These are phyloP conservation scores for Actinopyga echinites DNA, from an alignment of 53 echinoderm and acorn worm genomes.

Conservation along the genomic window DNA sequence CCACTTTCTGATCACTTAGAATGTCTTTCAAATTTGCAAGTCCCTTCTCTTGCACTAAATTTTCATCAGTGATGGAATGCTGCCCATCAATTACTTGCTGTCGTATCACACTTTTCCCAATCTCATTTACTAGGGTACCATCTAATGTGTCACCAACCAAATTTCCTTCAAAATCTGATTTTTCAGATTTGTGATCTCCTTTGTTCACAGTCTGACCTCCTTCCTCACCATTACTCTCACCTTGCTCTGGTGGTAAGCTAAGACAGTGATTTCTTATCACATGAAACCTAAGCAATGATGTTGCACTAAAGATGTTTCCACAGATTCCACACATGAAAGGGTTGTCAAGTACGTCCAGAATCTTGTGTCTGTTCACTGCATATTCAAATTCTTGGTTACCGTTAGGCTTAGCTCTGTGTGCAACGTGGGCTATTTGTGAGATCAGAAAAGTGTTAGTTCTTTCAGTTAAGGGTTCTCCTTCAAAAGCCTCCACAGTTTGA, in stretches of 20 bases:
- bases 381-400: neutral
- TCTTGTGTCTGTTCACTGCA: constrained; percentile 11
- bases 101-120: too few species aligned
- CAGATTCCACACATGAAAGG: constrained; percentile 41
- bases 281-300: neutral
- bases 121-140: too few species aligned
- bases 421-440: constrained; percentile 4
- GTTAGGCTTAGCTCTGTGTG: neutral
- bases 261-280: neutral
- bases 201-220: neutral
- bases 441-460: neutral
- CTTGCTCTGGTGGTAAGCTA: neutral
- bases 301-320: neutral
- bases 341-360: neutral
- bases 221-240: neutral
- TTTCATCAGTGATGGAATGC: too few species aligned
- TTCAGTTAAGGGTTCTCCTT: neutral
- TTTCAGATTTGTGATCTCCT: neutral
- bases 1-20: too few species aligned
- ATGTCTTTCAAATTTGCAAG: too few species aligned
- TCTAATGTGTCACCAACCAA: too few species aligned
- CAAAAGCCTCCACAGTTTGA: too few species aligned
- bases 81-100: too few species aligned
- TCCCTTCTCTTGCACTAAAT: too few species aligned
- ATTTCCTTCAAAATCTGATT: neutral